Base-by-base conservation (phyloP, 1,140 invertebrate species). In the Lepidostoma basale region DNA sequence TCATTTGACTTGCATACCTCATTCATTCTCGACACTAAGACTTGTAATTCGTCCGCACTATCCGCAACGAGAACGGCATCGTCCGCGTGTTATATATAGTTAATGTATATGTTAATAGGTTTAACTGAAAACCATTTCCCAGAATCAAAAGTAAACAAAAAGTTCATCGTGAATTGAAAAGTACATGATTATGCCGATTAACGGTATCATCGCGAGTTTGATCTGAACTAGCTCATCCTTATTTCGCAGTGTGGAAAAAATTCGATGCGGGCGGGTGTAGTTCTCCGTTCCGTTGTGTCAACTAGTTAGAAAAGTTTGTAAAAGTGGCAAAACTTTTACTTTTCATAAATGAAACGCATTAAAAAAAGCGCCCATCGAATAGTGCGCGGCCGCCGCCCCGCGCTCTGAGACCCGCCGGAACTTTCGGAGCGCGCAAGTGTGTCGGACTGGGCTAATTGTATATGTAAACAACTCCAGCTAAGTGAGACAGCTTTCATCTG, bases 261-360 rank as follows among this genome's bases (percentile, higher is more conserved):
- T 60, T 60, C 54, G 26, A 60, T 39, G 40, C 60, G 60, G n/a
- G 10, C 42, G 60, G 40, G 40, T 47, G 60, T 47, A 14, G 60
- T 45, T 39, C 40, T 54, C 22, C 23, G 56, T 40, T 42, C 36
- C 33, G 56, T 25, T 40, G 36, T 42, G 56, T 40, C 56, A 60
- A 60, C 39, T 40, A 3, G n/a, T 26, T 44, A 22, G 10, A 60
- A 60, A 60, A 60, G 3, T 42, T 60, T 44, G 14, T 60, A 18
- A 60, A 59, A 60, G 56, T 60, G 36, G 23, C 33, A 3, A 42
- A 59, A 60, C 56, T 60, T 60, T 60, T 60, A 60, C 56, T 60
- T 60, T 60, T 60, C 56, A 60, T 56, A 42, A 60, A 60, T 60
- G 39, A 60, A 60, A 60, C 56, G 36, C 42, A 25, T 18, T 8